Base-by-base conservation (phyloP, 2,888 invertebrate species). In the Junonia oenone region DNA sequence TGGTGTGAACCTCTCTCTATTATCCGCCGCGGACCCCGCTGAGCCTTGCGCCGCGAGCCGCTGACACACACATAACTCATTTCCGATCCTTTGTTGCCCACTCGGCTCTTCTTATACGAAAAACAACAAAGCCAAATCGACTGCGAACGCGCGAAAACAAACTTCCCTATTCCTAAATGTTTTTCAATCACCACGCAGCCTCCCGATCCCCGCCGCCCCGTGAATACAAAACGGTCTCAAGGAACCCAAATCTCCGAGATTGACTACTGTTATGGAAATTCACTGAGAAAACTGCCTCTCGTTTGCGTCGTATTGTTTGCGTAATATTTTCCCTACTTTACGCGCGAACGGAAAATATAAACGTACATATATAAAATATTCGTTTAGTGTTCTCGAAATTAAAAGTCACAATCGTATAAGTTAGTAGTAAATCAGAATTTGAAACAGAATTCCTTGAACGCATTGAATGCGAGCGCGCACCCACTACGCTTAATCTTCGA, bases 1-100 rank as follows among this genome's bases (percentile, higher is more conserved):
- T 79, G 81, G 83, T 80, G 82, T 80, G 81, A 83, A 82, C 72
- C 78, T 76, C 72, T 73, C 70, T 68, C 76, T 72, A 79, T 82
- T 78, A 77, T 78, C 64, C 71, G 59, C 63, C 64, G 64, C 63
- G 72, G 67, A 73, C 72, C 87, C 87, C 81, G 85, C 81, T 73
- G 86, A 55, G 84, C 72, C 75, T 77, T 81, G 57, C 57, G 43
- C 45, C 66, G 65, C 74, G 78, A 80, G 72, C 68, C 61, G 67
- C 68, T 67, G 68, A 68, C 67, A 68, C 63, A 59, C 61, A 60
- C 61, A 58, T 63, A 67, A 69, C 67, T 70, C 68, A 69, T 70
- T 64, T 68, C 68, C 66, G 61, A 68, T 67, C 56, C 57, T 66
- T 66, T 69, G 67, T 66, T 66, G 55, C 59, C 55, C 52, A 59